Evolutionary conservation across 2,113 vertebrate genomes (phyloP).

Genomic region (Fulica atra): DNA sequence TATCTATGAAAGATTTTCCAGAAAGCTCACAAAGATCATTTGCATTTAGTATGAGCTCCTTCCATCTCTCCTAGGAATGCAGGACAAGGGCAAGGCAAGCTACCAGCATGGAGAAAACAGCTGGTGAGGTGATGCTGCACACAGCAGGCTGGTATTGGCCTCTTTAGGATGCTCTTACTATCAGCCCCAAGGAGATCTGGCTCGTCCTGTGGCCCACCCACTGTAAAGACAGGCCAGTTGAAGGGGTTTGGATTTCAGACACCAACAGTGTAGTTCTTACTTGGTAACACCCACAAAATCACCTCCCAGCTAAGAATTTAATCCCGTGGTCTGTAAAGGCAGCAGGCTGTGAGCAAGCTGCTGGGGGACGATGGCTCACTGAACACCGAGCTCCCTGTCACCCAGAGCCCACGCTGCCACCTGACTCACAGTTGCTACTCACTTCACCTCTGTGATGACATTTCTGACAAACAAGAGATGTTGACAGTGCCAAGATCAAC

Average conservation of each 20-base stretch:
- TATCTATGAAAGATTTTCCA: background rate
- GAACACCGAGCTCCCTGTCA: background rate
- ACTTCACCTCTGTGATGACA: background rate
- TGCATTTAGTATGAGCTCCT: background rate
- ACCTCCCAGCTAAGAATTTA: background rate
- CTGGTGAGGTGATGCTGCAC: background rate
- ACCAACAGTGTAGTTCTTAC: background rate
- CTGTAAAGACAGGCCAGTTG: slow-evolving; percentile 17
- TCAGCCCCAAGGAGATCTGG: background rate
- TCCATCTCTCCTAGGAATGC: background rate
- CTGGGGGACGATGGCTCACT: background rate
- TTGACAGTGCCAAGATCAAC: background rate
- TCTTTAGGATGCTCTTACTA: background rate
- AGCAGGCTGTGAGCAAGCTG: background rate
- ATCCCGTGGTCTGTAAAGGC: background rate
- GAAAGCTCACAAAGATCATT: background rate
- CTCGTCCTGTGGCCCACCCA: background rate
- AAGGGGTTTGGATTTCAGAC: background rate
- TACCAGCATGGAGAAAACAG: background rate
- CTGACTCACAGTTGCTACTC: slow-evolving; percentile 13
- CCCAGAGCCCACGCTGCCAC: background rate
- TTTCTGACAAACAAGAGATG: background rate
- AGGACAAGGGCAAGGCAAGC: background rate
- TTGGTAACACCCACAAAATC: background rate
- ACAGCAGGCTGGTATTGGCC: background rate